Percentiles rank a stretch among this genome's conserved stretches.
phyloP scores from a whole-genome alignment of 2,888 invertebrate genomes.

The Microctonus brassicae region DNA sequence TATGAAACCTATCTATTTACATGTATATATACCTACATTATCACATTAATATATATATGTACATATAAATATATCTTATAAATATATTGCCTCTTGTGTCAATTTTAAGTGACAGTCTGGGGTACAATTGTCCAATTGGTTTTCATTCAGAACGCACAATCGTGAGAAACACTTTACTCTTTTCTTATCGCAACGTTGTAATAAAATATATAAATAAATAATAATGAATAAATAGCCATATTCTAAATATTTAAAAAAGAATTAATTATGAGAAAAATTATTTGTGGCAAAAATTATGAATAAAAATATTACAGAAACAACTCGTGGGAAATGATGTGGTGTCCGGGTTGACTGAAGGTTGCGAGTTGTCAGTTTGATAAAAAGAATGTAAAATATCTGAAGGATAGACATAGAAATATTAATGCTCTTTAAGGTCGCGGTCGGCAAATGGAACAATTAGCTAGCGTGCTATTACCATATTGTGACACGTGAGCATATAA shows the following conservation, averaged over 20 bases:
- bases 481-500: constrained; percentile 48
- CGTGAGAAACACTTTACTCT: neutral
- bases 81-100: constrained; percentile 10
- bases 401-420: neutral
- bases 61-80: neutral
- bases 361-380: neutral
- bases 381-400: neutral
- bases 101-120: neutral
- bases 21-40: too few relatives aligned
- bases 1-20: constrained; percentile 3
- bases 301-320: neutral
- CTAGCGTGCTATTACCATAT: constrained; percentile 50
- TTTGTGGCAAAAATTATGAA: neutral
- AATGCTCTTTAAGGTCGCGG: constrained; percentile 7
- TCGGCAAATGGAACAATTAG: constrained; percentile 49
- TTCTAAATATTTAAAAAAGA: neutral
- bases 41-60: too few relatives aligned
- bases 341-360: constrained; percentile 4
- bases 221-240: neutral
- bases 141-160: neutral
- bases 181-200: neutral
- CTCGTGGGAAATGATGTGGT: constrained; percentile 13
- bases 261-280: neutral
- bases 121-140: constrained; percentile 10
- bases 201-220: neutral